phyloP scores from a whole-genome alignment of 2,797 vertebrate species.

The Scomberomorus guttatus region DNA sequence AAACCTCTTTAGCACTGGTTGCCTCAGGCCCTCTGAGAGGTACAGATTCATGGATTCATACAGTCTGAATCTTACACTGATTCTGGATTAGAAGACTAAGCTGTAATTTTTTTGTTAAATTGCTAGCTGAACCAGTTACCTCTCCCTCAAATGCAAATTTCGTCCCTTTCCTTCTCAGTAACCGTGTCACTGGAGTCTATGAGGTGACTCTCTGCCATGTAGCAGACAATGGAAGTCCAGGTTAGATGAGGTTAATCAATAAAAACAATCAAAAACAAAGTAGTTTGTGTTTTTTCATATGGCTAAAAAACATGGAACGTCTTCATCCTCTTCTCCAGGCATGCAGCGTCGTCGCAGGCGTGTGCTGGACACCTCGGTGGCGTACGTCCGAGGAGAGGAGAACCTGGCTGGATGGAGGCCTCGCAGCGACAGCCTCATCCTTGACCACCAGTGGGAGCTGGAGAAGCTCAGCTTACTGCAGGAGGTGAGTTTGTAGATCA shows the following conservation, averaged over 20 bases:
- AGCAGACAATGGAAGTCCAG: constrained; percentile 96
- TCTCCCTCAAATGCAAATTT: background rate
- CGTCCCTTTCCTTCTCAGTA: constrained; percentile 80
- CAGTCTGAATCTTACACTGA: background rate
- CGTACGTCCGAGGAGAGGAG: constrained; percentile 96
- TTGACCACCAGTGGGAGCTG: constrained; percentile 99
- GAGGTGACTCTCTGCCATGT: constrained; percentile 95
- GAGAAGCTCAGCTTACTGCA: constrained; percentile 98
- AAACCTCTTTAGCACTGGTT: constrained; percentile 96
- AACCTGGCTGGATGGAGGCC: constrained; percentile 98
- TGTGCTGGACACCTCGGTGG: constrained; percentile 97
- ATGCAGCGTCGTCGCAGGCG: constrained; percentile 98
- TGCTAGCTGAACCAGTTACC: no score
- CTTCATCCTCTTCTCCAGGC: constrained; percentile 78
- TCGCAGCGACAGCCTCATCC: constrained; percentile 97
- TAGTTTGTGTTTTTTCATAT: accelerated
- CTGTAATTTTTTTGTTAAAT: background rate
- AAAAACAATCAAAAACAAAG: background rate
- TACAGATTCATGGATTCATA: constrained; percentile 59
- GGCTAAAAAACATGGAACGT: background rate
- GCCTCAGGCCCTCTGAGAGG: constrained; percentile 94
- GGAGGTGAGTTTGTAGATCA: constrained; percentile 84
- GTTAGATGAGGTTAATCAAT: constrained; percentile 72
- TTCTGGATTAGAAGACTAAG: background rate
- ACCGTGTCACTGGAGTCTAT: constrained; percentile 96